A percentile compares a stretch with the other conserved stretches of the same genome.
These are phyloP conservation scores for Capromys pilorides DNA, from an alignment of 2,797 vertebrate species.

Conservation along the genomic window DNA sequence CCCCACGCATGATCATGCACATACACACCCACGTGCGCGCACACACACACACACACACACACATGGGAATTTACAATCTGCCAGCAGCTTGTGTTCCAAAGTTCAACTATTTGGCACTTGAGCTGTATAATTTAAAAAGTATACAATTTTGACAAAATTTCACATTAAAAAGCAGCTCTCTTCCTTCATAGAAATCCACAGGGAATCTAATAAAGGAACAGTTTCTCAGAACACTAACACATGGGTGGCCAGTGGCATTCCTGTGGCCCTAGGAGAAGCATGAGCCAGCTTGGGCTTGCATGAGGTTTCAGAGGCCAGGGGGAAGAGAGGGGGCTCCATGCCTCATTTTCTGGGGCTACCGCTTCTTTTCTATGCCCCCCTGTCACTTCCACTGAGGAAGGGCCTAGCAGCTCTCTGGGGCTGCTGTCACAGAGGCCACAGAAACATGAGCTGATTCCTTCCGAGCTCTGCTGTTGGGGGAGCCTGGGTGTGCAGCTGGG, in stretches of 20 bases:
- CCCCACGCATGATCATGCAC: no score
- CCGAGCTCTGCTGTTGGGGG: neutral
- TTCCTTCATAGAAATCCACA: neutral
- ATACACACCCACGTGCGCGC: neutral
- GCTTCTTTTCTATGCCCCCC: neutral
- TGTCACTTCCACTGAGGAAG: neutral
- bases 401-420: no score
- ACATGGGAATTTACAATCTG: neutral
- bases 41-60: neutral
- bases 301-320: rapidly evolving
- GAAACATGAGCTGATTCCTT: rapidly evolving
- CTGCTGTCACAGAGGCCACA: neutral
- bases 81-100: neutral
- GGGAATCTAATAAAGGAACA: neutral
- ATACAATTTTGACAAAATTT: neutral
- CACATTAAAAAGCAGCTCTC: neutral
- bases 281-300: neutral
- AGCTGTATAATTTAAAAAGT: neutral
- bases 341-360: rapidly evolving
- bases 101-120: neutral
- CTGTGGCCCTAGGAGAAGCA: neutral
- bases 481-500: rapidly evolving
- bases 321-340: rapidly evolving
- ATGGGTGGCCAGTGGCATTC: no score
- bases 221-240: neutral